phyloP scores from a whole-genome alignment of 2,797 vertebrate genomes.

The Acanthurus leucopareius region DNA sequence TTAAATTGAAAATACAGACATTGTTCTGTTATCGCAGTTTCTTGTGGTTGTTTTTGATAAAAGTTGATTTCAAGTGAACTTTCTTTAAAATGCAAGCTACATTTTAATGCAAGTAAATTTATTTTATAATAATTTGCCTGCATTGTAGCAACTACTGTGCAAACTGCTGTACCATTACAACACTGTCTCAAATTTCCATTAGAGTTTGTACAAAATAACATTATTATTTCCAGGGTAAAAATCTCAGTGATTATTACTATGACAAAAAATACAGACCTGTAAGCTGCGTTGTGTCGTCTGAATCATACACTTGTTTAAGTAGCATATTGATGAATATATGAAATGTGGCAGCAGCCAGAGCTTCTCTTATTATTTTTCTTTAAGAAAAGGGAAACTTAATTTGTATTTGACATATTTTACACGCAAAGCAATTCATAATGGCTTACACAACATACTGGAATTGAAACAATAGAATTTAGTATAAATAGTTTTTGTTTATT shows the following conservation, averaged over 20 bases:
- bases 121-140: neutral
- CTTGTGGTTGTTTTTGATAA: neutral
- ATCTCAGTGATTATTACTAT: neutral
- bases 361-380: neutral
- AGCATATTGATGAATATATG: too few relatives aligned
- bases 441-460: too few relatives aligned
- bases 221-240: neutral
- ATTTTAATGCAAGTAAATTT: too few relatives aligned
- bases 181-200: too few relatives aligned
- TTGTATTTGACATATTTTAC: too few relatives aligned
- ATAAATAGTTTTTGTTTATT: too few relatives aligned
- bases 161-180: too few relatives aligned
- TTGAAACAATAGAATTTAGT: too few relatives aligned
- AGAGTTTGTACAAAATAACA: too few relatives aligned
- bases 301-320: neutral
- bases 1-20: neutral
- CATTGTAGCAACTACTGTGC: neutral
- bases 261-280: neutral
- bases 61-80: neutral
- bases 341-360: neutral
- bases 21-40: neutral
- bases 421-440: too few relatives aligned
- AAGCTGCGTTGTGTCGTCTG: neutral
- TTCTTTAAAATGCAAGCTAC: neutral
- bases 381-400: too few relatives aligned